phyloP scores from a whole-genome alignment of 2,113 vertebrate species.

The Macquaria ambigua region DNA sequence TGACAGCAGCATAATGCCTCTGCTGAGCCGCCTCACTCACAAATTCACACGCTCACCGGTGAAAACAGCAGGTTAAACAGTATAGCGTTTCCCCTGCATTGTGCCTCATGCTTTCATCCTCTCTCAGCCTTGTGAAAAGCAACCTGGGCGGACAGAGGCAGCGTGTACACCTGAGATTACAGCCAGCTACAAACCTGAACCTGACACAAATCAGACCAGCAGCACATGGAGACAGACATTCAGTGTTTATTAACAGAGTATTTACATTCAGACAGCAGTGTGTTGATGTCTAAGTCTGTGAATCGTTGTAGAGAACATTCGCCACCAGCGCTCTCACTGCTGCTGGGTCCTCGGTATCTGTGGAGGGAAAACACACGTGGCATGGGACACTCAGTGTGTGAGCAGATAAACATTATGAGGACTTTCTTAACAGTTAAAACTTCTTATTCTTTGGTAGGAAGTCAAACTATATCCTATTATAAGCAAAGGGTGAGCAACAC shows the following conservation, averaged over 20 bases:
- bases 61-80: constrained; percentile 44
- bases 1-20: constrained; percentile 36
- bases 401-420: not conserved
- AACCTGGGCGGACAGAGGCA: not conserved
- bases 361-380: constrained; percentile 50
- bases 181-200: constrained; percentile 23
- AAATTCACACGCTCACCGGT: not conserved
- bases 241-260: constrained; percentile 67
- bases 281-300: constrained; percentile 25
- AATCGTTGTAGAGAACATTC: constrained; percentile 86
- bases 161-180: constrained; percentile 38
- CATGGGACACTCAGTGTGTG: not conserved
- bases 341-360: constrained; percentile 85
- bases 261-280: constrained; percentile 57
- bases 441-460: not conserved
- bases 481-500: not conserved
- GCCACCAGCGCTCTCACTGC: constrained; percentile 86
- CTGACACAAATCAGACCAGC: constrained; percentile 25
- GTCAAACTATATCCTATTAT: not conserved
- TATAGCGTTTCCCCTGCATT: constrained; percentile 17
- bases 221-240: not conserved
- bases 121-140: constrained; percentile 16
- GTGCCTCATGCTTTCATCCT: constrained; percentile 6
- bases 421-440: not conserved
- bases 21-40: constrained; percentile 8